Evolutionary conservation across 2,888 invertebrate genomes (phyloP), one percentile per base, ranked within the genome.

Genomic region (Heliconius erato): DNA sequence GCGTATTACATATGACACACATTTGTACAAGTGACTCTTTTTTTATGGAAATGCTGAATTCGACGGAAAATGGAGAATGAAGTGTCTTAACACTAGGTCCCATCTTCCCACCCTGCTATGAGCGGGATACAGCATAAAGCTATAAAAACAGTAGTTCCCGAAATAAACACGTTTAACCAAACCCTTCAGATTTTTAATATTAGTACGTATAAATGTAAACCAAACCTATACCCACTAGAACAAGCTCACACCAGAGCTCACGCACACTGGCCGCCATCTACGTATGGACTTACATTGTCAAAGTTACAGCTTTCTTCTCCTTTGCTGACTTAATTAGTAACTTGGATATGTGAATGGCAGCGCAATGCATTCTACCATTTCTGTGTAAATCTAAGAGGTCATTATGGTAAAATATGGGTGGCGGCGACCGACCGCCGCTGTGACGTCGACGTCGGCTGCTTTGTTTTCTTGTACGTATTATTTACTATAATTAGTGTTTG

Each of bases 331-430:
- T 95, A 95, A 95, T 95, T 95, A 95, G 95, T 94, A 92, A 94
- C 92, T 91, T 94, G 94, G 95, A 95, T 95, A 95, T 95, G 95
- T 95, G 95, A 95, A 94, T 95, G 95, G 95, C 95, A 95, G 94
- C 89, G 92, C 94, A 95, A 95, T 95, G 95, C 94, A 89, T 91
- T 90, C 90, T 87, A 87, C 88, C 86, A 89, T 91, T 91, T 91
- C 90, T 91, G 88, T 89, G 92, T 92, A 94, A 93, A 93, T 92
- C 90, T 91, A 92, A 88, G 92, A 92, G 92, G 92, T 95, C 95
- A 94, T 95, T 95, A 95, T 94, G 91, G 91, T 92, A 91, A 95
- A 93, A 94, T 95, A 95, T 93, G 94, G 93, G 90, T 91, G 93
- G 91, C 91, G 90, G 90, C 88, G 89, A 69, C 88, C 86, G 82